Evolutionary conservation across 2,888 invertebrate species (phyloP).

Genomic region (Athetis lepigone): DNA sequence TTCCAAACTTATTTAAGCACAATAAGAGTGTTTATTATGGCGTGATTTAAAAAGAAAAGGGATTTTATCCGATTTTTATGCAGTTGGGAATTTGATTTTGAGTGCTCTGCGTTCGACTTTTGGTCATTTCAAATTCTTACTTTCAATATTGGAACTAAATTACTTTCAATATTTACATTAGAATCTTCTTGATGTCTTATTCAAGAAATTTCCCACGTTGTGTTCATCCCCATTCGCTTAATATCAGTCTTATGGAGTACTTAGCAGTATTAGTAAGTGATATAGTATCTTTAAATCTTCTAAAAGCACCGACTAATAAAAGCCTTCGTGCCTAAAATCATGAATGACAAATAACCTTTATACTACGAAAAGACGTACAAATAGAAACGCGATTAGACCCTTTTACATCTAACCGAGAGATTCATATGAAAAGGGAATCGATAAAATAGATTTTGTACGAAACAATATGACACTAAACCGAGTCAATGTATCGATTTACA

Average conservation of each 20-base stretch:
- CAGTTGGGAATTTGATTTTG: slow-evolving; percentile 40
- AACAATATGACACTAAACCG: slow-evolving; percentile 66
- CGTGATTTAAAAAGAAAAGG: slow-evolving; percentile 44
- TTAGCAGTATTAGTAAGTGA: not conserved
- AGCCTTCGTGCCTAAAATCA: slow-evolving; percentile 20
- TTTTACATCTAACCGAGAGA: slow-evolving; percentile 50
- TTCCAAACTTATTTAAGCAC: slow-evolving; percentile 58
- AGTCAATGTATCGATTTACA: slow-evolving; percentile 66
- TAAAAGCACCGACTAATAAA: slow-evolving; percentile 21
- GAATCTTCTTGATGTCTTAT: slow-evolving; percentile 27
- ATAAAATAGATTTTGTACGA: slow-evolving; percentile 60
- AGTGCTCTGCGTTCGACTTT: slow-evolving; percentile 24
- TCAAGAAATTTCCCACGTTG: slow-evolving; percentile 31
- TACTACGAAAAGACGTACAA: slow-evolving; percentile 40
- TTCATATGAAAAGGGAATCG: slow-evolving; percentile 52
- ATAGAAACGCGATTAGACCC: slow-evolving; percentile 50
- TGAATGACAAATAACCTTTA: slow-evolving; percentile 39
- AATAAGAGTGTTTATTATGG: slow-evolving; percentile 55
- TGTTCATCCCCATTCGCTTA: not conserved
- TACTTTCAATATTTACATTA: slow-evolving; percentile 9
- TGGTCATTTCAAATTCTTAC: slow-evolving; percentile 15
- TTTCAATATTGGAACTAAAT: slow-evolving; percentile 10
- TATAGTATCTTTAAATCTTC: slow-evolving; percentile 18
- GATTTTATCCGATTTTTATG: slow-evolving; percentile 46
- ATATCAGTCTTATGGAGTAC: not conserved